A percentile compares a stretch with the other conserved stretches of the same genome.
phyloP scores from a whole-genome alignment of 2,797 vertebrate genomes.

The Gymnothorax reevesii region DNA sequence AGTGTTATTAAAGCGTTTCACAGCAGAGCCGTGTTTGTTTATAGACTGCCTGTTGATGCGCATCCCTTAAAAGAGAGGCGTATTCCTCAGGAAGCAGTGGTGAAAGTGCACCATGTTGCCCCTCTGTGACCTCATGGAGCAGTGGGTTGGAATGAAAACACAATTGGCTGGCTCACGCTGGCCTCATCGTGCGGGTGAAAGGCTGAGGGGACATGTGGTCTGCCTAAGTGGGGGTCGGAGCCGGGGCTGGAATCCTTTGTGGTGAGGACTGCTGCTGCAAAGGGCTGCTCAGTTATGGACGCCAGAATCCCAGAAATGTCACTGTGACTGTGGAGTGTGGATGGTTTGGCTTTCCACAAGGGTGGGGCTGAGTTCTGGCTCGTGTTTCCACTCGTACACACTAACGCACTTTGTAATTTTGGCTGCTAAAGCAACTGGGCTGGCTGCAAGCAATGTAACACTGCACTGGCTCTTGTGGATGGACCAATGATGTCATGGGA shows the following conservation, averaged over 20 bases:
- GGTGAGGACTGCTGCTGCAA: not conserved
- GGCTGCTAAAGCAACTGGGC: constrained; percentile 39
- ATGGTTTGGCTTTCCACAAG: not conserved
- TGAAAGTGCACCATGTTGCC: not conserved
- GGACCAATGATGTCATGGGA: not conserved
- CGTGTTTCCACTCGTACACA: not conserved
- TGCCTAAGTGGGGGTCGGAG: not conserved
- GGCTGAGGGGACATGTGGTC: not conserved
- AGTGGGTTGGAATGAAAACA: not conserved
- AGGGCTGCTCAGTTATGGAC: not conserved
- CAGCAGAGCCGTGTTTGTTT: not conserved
- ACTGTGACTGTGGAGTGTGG: not conserved
- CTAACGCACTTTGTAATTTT: not conserved
- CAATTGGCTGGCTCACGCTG: not conserved
- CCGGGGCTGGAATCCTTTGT: not conserved
- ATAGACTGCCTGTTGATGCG: not conserved
- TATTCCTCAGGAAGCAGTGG: not conserved
- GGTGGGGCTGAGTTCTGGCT: constrained; percentile 27
- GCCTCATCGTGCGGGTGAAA: not conserved
- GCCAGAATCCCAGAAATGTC: constrained; percentile 29
- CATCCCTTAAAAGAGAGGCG: not conserved
- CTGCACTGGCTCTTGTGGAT: not conserved
- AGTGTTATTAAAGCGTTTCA: not conserved
- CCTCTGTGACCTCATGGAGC: not conserved
- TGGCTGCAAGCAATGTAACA: not conserved